phyloP scores from a whole-genome alignment of 2,113 vertebrate genomes.

The Nycticryphes semicollaris region DNA sequence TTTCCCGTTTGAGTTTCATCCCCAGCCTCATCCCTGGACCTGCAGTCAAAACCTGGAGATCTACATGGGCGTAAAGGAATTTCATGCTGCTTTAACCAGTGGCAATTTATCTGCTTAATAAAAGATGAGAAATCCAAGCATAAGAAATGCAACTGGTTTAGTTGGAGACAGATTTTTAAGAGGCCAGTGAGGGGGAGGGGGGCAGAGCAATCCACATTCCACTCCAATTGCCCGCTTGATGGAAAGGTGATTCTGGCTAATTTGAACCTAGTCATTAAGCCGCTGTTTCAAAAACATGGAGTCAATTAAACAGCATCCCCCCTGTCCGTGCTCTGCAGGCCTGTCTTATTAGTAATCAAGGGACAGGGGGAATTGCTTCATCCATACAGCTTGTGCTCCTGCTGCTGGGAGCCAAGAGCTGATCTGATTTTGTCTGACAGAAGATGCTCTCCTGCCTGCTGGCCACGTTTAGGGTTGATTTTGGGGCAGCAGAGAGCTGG shows the following conservation, averaged over 20 bases:
- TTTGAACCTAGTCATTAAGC: conserved; percentile 27
- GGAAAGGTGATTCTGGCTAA: conserved; percentile 34
- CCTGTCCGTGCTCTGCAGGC: accelerated
- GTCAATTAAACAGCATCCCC: not conserved
- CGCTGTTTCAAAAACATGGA: not conserved
- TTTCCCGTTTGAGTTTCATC: not conserved
- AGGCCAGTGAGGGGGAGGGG: accelerated
- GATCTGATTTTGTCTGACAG: not conserved
- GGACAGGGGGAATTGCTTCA: conserved; percentile 10
- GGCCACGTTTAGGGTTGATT: not conserved
- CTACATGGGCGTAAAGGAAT: not conserved
- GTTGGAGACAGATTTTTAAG: not conserved
- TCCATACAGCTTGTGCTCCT: accelerated
- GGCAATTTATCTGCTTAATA: not conserved
- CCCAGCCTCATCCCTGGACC: not conserved
- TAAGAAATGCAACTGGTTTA: not conserved
- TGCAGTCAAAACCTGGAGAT: not conserved
- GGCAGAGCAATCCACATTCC: not conserved
- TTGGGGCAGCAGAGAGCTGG: not conserved
- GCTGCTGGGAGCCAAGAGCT: not conserved
- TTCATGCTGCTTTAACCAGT: not conserved
- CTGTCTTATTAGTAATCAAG: not conserved
- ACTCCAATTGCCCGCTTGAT: not conserved
- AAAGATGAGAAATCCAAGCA: not conserved
- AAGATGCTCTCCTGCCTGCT: not conserved